Base-by-base conservation (phyloP, 2,113 vertebrate genomes). In the Tautogolabrus adspersus region DNA sequence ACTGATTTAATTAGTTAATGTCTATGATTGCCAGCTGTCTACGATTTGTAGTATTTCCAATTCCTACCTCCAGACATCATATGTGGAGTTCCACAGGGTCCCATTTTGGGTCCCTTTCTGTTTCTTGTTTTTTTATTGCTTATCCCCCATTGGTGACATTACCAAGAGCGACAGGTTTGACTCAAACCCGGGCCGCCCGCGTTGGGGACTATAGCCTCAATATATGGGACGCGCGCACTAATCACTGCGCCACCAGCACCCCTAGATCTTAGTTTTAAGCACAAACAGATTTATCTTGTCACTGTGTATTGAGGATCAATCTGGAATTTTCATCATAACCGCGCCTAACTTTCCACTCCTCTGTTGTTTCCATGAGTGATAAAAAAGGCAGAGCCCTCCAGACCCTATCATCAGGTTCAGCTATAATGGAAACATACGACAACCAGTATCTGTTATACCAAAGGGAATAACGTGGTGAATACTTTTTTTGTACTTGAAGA, bases 351-450 rank as follows among this genome's bases (percentile, higher is more conserved):
- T 72, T 65, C 7, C 21, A 57, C 58, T 69, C 49, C 16, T 52
- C 68, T 68, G 57, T 59, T 68, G 57, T 59, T 8, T 56, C 51
- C 44, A 10, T 55, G 47, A 19, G 56, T 42, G 62, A 75, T 61
- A 21, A 66, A 61, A 66, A 47, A 46, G 56, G 5, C 44, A 46
- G 12, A 15, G 44, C 10, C 11, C 30, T 18, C 5, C 3, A 3
- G 18, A 40, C 70, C 37, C 15, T 5, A 42, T 37, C 64, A 63
- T 40, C 58, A 47, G n/a, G 30, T 30, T 30, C 19, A n/a, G 55
- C 62, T 10, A 22, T 23, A 23, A 61, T 7, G 15, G 19, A 60
- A 21, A 73, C n/a, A 23, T 6, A 47, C 13, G 58, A 26, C 72
- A 80, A 61, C 63, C 30, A 66, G 57, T 16, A 30, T 40, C 38